Evolutionary conservation across 2,113 vertebrate genomes (phyloP).

Genomic region (Gallinago paraguaiae): DNA sequence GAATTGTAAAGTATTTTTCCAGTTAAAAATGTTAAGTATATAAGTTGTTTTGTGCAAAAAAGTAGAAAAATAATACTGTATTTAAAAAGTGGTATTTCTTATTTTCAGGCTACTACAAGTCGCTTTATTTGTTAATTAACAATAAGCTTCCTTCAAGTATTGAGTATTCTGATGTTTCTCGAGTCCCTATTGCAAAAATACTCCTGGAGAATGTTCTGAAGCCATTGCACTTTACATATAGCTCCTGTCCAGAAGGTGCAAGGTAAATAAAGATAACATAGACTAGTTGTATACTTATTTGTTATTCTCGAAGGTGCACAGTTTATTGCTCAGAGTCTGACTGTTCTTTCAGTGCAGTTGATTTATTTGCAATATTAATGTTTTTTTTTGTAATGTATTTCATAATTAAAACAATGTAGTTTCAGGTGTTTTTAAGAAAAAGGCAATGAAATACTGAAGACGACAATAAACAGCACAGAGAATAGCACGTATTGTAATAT

Average conservation of each 20-base stretch:
- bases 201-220: slow-evolving; percentile 95
- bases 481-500: background rate
- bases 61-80: background rate
- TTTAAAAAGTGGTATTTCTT: background rate
- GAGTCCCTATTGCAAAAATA: slow-evolving; percentile 91
- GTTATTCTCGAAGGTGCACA: background rate
- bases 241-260: slow-evolving; percentile 90
- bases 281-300: background rate
- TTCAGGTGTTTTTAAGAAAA: background rate
- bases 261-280: slow-evolving; percentile 77
- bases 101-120: slow-evolving; percentile 89
- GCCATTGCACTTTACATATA: slow-evolving; percentile 98
- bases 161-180: slow-evolving; percentile 90
- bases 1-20: background rate
- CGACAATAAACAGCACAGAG: background rate
- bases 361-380: background rate
- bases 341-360: background rate
- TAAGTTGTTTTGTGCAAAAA: background rate
- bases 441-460: background rate
- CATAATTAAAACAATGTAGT: background rate
- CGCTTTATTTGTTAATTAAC: slow-evolving; percentile 93
- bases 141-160: slow-evolving; percentile 93
- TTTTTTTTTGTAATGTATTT: background rate
- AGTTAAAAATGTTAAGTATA: background rate
- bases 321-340: background rate